Percentiles rank a stretch among this genome's conserved stretches.
Conservation (phyloP, 1,140 invertebrate genomes). For the Neocloeon triangulifer region DNA sequence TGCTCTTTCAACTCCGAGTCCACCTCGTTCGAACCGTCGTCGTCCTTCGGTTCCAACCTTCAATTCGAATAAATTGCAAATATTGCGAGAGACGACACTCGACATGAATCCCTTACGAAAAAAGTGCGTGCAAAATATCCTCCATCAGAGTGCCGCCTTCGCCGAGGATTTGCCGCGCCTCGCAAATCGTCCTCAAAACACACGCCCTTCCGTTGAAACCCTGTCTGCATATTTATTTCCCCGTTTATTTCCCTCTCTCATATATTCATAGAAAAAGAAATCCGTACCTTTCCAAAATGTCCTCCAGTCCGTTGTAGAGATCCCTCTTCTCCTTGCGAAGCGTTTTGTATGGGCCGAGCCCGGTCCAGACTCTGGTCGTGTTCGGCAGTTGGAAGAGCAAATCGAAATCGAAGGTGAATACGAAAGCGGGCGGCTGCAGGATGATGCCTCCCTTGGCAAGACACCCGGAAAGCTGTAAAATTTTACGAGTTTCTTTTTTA, state of each 20-base stretch:
- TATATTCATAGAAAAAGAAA: background rate
- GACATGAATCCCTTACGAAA: conserved; percentile 24
- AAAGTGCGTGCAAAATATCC: conserved; percentile 29
- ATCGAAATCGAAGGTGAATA: conserved; percentile 2
- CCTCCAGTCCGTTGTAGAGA: background rate
- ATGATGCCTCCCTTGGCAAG: conserved; percentile 1
- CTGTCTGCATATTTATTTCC: conserved; percentile 22
- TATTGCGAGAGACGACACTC: background rate
- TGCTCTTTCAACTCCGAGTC: background rate
- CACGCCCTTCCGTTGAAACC: conserved; percentile 38
- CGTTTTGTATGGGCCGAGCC: background rate
- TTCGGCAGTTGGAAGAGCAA: background rate
- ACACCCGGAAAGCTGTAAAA: background rate
- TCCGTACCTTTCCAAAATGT: background rate
- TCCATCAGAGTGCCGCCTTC: conserved; percentile 12
- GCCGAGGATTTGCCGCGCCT: conserved; percentile 27
- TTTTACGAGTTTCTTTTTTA: too few species aligned
- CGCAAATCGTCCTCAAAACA: conserved; percentile 39
- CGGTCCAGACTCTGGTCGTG: background rate
- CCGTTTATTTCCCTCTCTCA: background rate
- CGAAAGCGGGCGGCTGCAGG: background rate
- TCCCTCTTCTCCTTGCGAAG: background rate
- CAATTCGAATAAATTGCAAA: background rate
- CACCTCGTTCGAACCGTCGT: background rate
- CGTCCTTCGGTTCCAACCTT: background rate